Conservation (phyloP, 2,888 invertebrate species). For the Parnassius mnemosyne region DNA sequence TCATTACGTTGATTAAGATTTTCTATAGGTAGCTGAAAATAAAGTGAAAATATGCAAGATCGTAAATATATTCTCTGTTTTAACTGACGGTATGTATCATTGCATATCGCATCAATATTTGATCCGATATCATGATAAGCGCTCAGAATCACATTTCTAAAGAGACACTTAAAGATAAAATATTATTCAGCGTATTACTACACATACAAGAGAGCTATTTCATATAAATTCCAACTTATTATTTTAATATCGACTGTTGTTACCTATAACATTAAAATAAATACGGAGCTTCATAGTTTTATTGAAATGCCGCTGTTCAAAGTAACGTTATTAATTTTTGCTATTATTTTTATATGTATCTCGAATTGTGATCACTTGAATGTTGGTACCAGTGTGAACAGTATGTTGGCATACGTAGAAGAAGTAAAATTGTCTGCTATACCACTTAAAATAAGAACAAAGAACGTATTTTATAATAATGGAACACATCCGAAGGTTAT, state of each 20-base stretch:
- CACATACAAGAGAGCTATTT: background rate
- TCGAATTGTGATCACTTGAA: slow-evolving; percentile 43
- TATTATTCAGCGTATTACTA: background rate
- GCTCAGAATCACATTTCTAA: slow-evolving; percentile 6
- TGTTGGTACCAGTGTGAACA: slow-evolving; percentile 50
- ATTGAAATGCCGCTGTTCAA: slow-evolving; percentile 29
- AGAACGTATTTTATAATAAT: slow-evolving; percentile 62
- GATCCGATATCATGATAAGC: slow-evolving; percentile 16
- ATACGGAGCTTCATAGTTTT: background rate
- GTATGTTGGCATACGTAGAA: slow-evolving; percentile 48
- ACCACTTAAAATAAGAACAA: slow-evolving; percentile 51
- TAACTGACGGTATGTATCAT: background rate
- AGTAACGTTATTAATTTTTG: slow-evolving; percentile 28
- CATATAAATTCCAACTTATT: background rate
- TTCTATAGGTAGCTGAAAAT: too few relatives aligned
- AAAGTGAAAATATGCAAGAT: too few relatives aligned
- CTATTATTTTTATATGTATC: slow-evolving; percentile 32
- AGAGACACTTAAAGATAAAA: slow-evolving; percentile 9
- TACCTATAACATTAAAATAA: too few relatives aligned
- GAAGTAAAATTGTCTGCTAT: slow-evolving; percentile 52
- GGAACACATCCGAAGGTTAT: slow-evolving; percentile 44
- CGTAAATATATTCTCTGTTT: too few relatives aligned
- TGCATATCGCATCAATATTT: slow-evolving; percentile 5
- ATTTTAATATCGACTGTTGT: too few relatives aligned
- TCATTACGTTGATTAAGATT: too few relatives aligned